Evolutionary conservation across 2,888 invertebrate species (phyloP).

Genomic region (Drosophila kambysellisi): DNA sequence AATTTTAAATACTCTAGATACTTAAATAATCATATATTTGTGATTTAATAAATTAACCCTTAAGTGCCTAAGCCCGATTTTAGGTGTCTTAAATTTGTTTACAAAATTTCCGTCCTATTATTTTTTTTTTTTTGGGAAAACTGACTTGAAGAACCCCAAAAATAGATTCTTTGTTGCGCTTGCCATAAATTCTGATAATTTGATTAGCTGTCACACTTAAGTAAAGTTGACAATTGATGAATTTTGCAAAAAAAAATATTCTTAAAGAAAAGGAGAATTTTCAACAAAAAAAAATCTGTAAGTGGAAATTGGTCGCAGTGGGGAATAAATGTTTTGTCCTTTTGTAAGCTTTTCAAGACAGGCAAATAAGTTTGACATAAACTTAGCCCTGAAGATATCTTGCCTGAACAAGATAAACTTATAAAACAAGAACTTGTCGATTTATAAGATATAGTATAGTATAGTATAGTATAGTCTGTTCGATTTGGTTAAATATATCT

Average conservation of each 20-base stretch:
- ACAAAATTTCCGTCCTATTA: not conserved
- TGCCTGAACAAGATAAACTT: not conserved
- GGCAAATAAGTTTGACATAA: not conserved
- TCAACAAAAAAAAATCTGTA: not conserved
- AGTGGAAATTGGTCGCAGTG: too few relatives aligned
- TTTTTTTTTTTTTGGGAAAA: not conserved
- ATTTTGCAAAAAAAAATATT: not conserved
- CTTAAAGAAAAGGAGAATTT: not conserved
- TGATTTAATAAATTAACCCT: not conserved
- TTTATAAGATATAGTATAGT: not conserved
- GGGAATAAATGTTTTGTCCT: too few relatives aligned
- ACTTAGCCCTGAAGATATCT: not conserved
- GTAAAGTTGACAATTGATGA: not conserved
- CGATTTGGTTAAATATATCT: not conserved
- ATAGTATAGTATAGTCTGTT: not conserved
- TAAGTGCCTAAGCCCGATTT: fast-evolving
- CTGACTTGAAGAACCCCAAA: not conserved
- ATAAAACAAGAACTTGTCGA: not conserved
- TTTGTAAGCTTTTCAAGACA: not conserved
- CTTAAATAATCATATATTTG: not conserved
- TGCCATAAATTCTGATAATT: not conserved
- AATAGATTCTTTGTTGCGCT: not conserved
- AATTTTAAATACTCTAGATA: not conserved
- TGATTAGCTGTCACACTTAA: not conserved
- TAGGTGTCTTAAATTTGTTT: too few relatives aligned